phyloP scores from a whole-genome alignment of 2,888 invertebrate genomes.

The Erebia epiphron region DNA sequence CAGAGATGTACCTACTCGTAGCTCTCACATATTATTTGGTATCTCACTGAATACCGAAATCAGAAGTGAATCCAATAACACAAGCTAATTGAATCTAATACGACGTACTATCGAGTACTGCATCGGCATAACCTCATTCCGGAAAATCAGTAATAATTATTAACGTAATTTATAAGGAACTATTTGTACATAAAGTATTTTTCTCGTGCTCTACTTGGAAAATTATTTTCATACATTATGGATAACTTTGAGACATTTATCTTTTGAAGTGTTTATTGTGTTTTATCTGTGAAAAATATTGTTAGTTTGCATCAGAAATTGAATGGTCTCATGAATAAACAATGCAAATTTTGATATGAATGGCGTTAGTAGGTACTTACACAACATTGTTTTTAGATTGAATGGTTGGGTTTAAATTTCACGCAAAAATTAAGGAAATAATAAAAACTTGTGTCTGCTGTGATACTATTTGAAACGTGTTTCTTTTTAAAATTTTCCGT shows the following conservation, averaged over 20 bases:
- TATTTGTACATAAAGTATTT: conserved; percentile 18
- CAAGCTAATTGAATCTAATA: conserved; percentile 9
- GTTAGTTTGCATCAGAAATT: background rate
- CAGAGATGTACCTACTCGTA: conserved; percentile 25
- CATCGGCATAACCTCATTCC: conserved; percentile 12
- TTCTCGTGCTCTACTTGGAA: conserved; percentile 25
- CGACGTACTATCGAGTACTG: conserved; percentile 7
- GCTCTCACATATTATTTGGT: conserved; percentile 32
- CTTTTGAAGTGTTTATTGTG: conserved; percentile 23
- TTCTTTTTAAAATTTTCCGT: background rate
- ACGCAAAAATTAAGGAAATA: background rate
- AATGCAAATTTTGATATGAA: background rate
- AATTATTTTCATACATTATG: conserved; percentile 31
- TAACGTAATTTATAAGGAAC: background rate
- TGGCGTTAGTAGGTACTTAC: background rate
- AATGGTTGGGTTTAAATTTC: background rate
- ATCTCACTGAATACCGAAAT: conserved; percentile 33
- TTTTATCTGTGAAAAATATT: conserved; percentile 8
- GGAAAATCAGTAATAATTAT: conserved; percentile 22
- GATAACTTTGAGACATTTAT: conserved; percentile 27
- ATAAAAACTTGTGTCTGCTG: background rate
- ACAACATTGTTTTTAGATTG: background rate
- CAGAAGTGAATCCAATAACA: conserved; percentile 19
- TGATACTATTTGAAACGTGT: background rate
- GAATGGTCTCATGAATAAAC: background rate